phyloP scores from a whole-genome alignment of 35 echinoderm and acorn worm species.

The Apostichopus japonicus region DNA sequence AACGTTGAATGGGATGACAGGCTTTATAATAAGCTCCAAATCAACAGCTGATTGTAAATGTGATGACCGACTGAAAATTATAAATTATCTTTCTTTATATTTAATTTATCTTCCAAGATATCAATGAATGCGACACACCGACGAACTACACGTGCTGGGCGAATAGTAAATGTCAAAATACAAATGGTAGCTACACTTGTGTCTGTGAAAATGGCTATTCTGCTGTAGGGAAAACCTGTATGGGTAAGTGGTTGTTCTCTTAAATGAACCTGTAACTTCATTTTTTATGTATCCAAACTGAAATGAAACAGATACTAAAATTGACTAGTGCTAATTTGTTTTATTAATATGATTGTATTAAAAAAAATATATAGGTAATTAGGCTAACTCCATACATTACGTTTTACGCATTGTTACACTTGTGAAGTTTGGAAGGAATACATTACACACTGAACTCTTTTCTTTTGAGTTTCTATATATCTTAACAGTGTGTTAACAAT shows the following conservation, averaged over 20 bases:
- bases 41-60: too few species aligned
- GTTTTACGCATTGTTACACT: not conserved
- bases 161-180: slow-evolving; percentile 19
- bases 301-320: not conserved
- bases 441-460: not conserved
- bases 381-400: not conserved
- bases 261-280: not conserved
- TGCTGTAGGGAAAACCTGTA: not conserved
- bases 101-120: slow-evolving; percentile 7
- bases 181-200: slow-evolving; percentile 30
- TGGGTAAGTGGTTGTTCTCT: not conserved
- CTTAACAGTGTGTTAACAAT: not conserved
- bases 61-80: too few species aligned
- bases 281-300: not conserved
- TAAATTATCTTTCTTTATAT: not conserved
- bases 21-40: too few species aligned
- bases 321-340: not conserved
- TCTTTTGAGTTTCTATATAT: not conserved
- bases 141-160: not conserved
- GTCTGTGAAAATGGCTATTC: not conserved
- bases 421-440: not conserved
- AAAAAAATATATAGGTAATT: not conserved
- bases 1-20: too few species aligned
- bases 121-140: slow-evolving; percentile 25
- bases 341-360: not conserved